Percentiles rank a stretch among this genome's conserved stretches.
Conservation (phyloP, 2,113 vertebrate genomes). For the Crocuta crocuta region DNA sequence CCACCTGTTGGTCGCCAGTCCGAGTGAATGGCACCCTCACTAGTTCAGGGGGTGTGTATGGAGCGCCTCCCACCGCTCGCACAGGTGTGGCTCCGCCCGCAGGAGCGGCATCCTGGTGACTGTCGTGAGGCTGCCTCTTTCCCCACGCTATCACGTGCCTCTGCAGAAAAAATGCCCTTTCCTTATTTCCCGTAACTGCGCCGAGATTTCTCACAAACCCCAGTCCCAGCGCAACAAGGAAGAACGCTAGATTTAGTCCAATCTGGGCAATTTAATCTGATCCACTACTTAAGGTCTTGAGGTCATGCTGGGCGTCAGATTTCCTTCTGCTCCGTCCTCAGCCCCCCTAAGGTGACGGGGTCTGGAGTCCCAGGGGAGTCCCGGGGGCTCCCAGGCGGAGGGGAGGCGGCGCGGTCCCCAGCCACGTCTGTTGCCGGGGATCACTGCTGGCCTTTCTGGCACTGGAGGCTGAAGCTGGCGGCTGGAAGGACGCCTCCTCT, state of each 20-base stretch:
- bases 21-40: accelerated
- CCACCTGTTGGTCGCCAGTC: accelerated
- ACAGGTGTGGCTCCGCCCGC: neutral
- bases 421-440: neutral
- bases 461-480: neutral
- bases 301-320: neutral
- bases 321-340: neutral
- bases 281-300: neutral
- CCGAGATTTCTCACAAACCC: neutral
- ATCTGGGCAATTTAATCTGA: neutral
- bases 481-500: neutral
- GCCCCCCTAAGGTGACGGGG: neutral
- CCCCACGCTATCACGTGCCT: neutral
- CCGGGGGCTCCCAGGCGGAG: accelerated
- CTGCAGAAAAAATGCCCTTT: neutral
- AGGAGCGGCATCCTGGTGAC: neutral
- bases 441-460: neutral
- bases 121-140: neutral
- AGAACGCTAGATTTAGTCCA: neutral
- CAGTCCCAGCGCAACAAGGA: neutral
- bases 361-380: neutral
- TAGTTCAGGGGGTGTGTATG: accelerated
- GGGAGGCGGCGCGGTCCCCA: accelerated
- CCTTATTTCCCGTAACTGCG: neutral
- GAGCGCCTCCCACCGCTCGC: accelerated